Conservation (phyloP, 2,113 vertebrate genomes). For the Phrynosoma blainvillii region DNA sequence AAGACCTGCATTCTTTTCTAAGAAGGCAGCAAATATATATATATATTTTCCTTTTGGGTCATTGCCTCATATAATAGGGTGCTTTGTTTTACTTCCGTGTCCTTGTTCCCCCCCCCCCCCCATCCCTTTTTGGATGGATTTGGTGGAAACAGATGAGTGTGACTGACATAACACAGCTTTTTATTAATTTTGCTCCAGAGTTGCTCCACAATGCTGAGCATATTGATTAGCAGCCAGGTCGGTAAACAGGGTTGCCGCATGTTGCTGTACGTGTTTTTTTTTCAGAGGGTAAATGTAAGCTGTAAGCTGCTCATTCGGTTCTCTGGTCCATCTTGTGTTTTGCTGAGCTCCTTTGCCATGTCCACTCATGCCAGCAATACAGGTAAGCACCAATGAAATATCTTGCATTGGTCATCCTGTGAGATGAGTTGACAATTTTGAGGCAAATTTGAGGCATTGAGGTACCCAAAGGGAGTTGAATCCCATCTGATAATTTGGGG, state of each 20-base stretch:
- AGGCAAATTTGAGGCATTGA: too few species aligned
- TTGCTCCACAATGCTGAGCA: not conserved
- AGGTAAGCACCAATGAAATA: too few species aligned
- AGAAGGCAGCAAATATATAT: not conserved
- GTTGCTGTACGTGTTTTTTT: too few species aligned
- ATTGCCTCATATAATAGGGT: not conserved
- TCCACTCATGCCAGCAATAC: too few species aligned
- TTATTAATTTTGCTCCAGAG: not conserved
- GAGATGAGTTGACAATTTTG: too few species aligned
- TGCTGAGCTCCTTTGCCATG: not conserved
- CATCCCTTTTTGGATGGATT: not conserved
- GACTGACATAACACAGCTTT: not conserved
- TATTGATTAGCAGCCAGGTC: not conserved
- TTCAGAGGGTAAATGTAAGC: not conserved
- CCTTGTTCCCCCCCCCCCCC: not conserved
- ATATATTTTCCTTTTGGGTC: conserved; percentile 19
- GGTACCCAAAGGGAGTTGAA: not conserved
- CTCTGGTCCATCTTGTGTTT: not conserved
- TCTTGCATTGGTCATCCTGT: too few species aligned
- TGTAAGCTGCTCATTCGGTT: not conserved
- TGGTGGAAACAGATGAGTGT: not conserved
- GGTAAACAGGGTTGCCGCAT: not conserved
- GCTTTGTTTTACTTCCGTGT: conserved; percentile 32
- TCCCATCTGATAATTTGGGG: too few species aligned
- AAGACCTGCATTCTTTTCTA: not conserved